phyloP scores from a whole-genome alignment of 2,797 vertebrate genomes.

The Parauchenoglanis punctatus region DNA sequence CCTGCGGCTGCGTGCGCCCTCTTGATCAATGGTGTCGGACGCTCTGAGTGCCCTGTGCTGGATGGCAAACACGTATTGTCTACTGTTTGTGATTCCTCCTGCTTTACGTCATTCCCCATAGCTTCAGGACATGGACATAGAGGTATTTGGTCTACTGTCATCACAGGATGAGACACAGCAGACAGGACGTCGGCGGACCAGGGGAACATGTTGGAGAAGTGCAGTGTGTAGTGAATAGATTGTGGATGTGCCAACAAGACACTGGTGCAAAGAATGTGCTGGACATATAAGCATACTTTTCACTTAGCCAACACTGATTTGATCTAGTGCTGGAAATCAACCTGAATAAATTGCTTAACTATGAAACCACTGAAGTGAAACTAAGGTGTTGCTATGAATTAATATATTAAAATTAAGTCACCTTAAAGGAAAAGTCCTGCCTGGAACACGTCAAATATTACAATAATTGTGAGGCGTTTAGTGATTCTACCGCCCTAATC shows the following conservation, averaged over 20 bases:
- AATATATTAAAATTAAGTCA: not conserved
- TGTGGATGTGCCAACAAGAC: not conserved
- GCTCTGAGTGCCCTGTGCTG: slow-evolving; percentile 3
- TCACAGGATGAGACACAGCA: not conserved
- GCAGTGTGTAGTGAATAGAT: too few species aligned
- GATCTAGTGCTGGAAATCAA: not conserved
- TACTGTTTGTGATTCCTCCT: slow-evolving; percentile 4
- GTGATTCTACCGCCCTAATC: not conserved
- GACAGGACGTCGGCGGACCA: not conserved
- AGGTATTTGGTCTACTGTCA: slow-evolving; percentile 15
- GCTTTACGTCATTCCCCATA: slow-evolving; percentile 13
- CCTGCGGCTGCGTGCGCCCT: slow-evolving; percentile 29
- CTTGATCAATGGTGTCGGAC: slow-evolving; percentile 34
- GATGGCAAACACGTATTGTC: slow-evolving; percentile 20
- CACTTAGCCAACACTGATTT: not conserved
- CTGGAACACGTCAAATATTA: not conserved
- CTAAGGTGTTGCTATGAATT: not conserved
- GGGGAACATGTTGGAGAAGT: slow-evolving; percentile 2
- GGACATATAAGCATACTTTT: not conserved
- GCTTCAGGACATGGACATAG: not conserved
- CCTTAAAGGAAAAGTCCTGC: not conserved
- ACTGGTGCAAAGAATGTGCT: not conserved
- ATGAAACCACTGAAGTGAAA: not conserved
- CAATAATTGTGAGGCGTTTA: not conserved
- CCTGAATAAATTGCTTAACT: not conserved